phyloP scores from a whole-genome alignment of 64 coral and sea anemone genomes.

The Dendrophyllia cribrosa region DNA sequence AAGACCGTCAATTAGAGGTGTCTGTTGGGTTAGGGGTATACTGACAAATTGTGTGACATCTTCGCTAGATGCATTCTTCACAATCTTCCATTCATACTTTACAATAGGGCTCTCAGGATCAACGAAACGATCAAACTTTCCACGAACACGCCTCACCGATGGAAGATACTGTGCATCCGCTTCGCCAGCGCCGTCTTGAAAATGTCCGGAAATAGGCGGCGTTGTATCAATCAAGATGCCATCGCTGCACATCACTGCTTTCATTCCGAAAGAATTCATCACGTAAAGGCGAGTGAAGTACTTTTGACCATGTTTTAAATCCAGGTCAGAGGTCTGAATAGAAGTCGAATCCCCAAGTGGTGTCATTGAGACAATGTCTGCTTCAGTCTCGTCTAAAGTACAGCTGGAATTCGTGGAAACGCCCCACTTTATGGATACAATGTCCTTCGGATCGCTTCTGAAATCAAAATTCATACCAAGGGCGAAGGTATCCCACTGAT shows the following conservation, averaged over 20 bases:
- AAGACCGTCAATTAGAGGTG: conserved; percentile 81
- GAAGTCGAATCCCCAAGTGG: conserved; percentile 80
- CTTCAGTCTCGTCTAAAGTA: conserved; percentile 79
- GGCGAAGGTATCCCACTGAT: conserved; percentile 73
- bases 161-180: conserved; percentile 80
- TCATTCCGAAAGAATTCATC: conserved; percentile 76
- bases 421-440: conserved; percentile 84
- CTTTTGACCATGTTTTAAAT: conserved; percentile 76
- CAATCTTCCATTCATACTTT: conserved; percentile 93
- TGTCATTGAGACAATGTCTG: conserved; percentile 70
- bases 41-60: conserved; percentile 82
- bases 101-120: conserved; percentile 90
- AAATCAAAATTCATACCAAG: conserved; percentile 87
- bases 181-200: conserved; percentile 80
- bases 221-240: conserved; percentile 93
- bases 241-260: conserved; percentile 92
- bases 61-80: conserved; percentile 20
- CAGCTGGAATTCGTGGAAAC: conserved; percentile 75
- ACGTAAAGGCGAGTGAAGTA: conserved; percentile 87
- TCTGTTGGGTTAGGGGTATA: conserved; percentile 85
- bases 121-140: conserved; percentile 70
- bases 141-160: conserved; percentile 81
- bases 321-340: conserved; percentile 79
- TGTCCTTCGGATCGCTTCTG: conserved; percentile 17
- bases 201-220: conserved; percentile 70